Evolutionary conservation across 2,888 invertebrate genomes (phyloP).

Genomic region (Ectropis crepuscularia): DNA sequence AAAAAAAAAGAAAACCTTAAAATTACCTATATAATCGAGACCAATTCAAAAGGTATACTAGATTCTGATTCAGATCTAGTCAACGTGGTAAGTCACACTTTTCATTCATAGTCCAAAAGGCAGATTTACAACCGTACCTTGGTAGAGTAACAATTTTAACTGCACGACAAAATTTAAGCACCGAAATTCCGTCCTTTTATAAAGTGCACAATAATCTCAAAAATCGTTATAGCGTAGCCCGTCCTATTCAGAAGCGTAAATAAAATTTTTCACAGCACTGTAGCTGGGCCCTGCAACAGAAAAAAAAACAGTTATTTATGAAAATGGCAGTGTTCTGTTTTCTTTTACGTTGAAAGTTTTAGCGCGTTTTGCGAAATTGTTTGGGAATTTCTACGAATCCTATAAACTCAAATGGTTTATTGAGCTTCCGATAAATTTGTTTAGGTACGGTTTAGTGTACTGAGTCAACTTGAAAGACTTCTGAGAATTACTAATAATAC

Average conservation of each 20-base stretch:
- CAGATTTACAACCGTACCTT: neutral
- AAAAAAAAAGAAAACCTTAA: no score
- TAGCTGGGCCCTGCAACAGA: constrained; percentile 34
- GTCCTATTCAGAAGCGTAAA: constrained; percentile 37
- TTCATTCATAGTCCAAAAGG: neutral
- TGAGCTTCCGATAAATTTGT: constrained; percentile 16
- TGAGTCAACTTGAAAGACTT: neutral
- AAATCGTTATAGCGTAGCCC: constrained; percentile 25
- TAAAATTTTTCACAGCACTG: constrained; percentile 26
- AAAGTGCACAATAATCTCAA: constrained; percentile 17
- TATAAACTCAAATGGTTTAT: constrained; percentile 16
- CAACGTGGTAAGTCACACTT: no score
- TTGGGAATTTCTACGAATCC: constrained; percentile 32
- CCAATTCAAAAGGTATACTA: no score
- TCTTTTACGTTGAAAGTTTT: constrained; percentile 56
- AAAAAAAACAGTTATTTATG: constrained; percentile 51
- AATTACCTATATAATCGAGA: no score
- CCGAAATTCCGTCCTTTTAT: neutral
- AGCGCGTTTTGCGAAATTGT: constrained; percentile 45
- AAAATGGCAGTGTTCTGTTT: constrained; percentile 54
- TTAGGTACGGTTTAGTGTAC: neutral
- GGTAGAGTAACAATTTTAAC: neutral
- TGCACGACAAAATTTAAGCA: neutral
- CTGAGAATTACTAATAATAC: no score
- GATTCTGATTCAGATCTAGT: no score